A percentile compares a stretch with the other conserved stretches of the same genome.
Conservation (phyloP, 2,797 vertebrate species). For the Centroberyx gerrardi region DNA sequence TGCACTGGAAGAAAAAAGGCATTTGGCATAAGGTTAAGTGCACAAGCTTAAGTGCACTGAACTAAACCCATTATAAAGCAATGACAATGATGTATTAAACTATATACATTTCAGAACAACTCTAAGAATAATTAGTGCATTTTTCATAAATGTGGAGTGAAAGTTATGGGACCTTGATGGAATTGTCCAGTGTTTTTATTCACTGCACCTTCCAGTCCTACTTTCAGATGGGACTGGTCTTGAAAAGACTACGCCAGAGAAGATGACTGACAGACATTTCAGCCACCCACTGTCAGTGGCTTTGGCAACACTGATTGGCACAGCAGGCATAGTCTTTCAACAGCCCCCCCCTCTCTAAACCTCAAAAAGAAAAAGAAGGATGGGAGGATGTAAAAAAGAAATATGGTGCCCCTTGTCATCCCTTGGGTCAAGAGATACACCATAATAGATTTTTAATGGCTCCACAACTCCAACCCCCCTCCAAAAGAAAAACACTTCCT, state of each 20-base stretch:
- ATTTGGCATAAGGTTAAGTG: conserved; percentile 61
- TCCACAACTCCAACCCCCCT: conserved; percentile 45
- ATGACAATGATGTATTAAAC: conserved; percentile 52
- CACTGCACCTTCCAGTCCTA: conserved; percentile 19
- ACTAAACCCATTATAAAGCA: conserved; percentile 50
- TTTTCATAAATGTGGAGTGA: conserved; percentile 25
- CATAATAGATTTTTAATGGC: conserved; percentile 86
- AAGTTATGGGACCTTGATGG: conserved; percentile 32
- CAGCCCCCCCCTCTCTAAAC: conserved; percentile 39
- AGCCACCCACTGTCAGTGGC: conserved; percentile 77
- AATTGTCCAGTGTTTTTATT: conserved; percentile 31
- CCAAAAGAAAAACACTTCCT: conserved; percentile 72
- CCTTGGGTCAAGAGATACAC: conserved; percentile 81
- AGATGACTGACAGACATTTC: conserved; percentile 72
- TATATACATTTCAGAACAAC: conserved; percentile 34
- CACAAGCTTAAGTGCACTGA: conserved; percentile 53
- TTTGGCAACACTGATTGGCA: conserved; percentile 77
- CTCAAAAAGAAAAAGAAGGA: conserved; percentile 58
- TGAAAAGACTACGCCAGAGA: conserved; percentile 33
- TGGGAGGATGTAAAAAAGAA: conserved; percentile 66
- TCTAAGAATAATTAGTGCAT: conserved; percentile 23
- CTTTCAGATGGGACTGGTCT: conserved; percentile 35
- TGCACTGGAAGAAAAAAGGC: conserved; percentile 57
- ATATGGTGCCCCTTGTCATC: conserved; percentile 78
- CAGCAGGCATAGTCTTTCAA: conserved; percentile 75